These are phyloP conservation scores for Dendroctonus ponderosae DNA, from an alignment of 1,140 invertebrate genomes.

Conservation along the genomic window DNA sequence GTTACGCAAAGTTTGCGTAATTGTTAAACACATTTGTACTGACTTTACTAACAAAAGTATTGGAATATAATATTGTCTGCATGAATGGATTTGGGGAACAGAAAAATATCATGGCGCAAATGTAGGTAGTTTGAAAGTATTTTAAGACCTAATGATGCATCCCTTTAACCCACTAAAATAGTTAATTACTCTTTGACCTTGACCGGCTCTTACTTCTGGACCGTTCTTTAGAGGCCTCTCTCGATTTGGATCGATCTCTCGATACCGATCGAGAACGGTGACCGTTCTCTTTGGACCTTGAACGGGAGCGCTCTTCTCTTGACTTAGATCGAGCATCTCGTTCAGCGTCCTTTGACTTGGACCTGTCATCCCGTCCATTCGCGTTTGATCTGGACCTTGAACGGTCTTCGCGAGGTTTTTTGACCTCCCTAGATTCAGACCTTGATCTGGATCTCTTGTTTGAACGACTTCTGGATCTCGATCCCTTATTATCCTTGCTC, in stretches of 20 bases:
- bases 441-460: conserved; percentile 54
- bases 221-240: conserved; percentile 57
- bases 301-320: conserved; percentile 57
- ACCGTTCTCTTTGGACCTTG: conserved; percentile 54
- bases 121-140: too few relatives aligned
- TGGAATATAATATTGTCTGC: too few relatives aligned
- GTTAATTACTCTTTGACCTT: conserved; percentile 39
- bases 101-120: too few relatives aligned
- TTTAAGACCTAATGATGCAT: too few relatives aligned
- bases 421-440: conserved; percentile 30
- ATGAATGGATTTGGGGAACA: too few relatives aligned
- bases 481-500: conserved; percentile 30
- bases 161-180: too few relatives aligned
- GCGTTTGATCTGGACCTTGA: conserved; percentile 22
- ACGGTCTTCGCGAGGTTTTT: conserved; percentile 22
- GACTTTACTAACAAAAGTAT: too few relatives aligned
- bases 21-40: too few relatives aligned
- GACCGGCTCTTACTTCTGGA: conserved; percentile 45
- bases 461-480: conserved; percentile 46
- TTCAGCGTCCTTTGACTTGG: conserved; percentile 20
- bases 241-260: conserved; percentile 58
- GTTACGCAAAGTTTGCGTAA: too few relatives aligned
- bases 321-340: conserved; percentile 47
- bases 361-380: conserved; percentile 19
- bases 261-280: conserved; percentile 61